A percentile compares a stretch with the other conserved stretches of the same genome.
These are phyloP conservation scores for Drosophila picticornis DNA, from an alignment of 2,888 invertebrate genomes.

Conservation along the genomic window DNA sequence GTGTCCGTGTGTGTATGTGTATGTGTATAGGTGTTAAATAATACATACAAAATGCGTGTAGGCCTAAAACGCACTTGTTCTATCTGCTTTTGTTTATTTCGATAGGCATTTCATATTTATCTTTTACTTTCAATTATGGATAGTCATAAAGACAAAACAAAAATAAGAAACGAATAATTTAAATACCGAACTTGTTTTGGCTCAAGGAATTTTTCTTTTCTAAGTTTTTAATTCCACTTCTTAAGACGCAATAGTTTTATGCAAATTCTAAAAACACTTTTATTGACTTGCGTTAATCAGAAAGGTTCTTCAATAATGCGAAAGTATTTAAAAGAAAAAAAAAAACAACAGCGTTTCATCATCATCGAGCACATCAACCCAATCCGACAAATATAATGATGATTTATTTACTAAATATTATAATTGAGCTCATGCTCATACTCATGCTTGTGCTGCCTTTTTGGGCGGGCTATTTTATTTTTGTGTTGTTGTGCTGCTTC, in stretches of 20 bases:
- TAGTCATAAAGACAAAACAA: conserved; percentile 5
- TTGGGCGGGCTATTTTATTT: conserved; percentile 36
- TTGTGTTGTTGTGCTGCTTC: neutral
- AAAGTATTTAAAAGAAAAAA: conserved; percentile 21
- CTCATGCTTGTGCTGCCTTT: conserved; percentile 31
- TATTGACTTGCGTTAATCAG: conserved; percentile 41
- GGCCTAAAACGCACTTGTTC: conserved; percentile 70
- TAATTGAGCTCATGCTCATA: conserved; percentile 51
- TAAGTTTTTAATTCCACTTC: conserved; percentile 4
- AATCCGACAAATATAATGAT: conserved; percentile 48
- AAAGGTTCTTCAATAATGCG: conserved; percentile 21
- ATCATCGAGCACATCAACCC: conserved; percentile 14
- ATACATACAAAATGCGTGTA: conserved; percentile 42
- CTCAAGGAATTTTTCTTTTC: conserved; percentile 30
- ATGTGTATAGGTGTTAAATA: conserved; percentile 67
- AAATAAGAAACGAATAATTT: conserved; percentile 17
- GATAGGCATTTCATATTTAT: conserved; percentile 57
- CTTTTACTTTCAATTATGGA: conserved; percentile 72
- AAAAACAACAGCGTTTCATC: conserved; percentile 12
- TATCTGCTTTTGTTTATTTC: conserved; percentile 32
- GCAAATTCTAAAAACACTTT: conserved; percentile 48
- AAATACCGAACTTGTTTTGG: conserved; percentile 57
- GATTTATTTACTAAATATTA: conserved; percentile 72
- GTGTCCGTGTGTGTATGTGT: conserved; percentile 15
- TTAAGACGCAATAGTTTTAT: conserved; percentile 69